Evolutionary conservation across 2,888 invertebrate species (phyloP).

Genomic region (Calameuta idolon): DNA sequence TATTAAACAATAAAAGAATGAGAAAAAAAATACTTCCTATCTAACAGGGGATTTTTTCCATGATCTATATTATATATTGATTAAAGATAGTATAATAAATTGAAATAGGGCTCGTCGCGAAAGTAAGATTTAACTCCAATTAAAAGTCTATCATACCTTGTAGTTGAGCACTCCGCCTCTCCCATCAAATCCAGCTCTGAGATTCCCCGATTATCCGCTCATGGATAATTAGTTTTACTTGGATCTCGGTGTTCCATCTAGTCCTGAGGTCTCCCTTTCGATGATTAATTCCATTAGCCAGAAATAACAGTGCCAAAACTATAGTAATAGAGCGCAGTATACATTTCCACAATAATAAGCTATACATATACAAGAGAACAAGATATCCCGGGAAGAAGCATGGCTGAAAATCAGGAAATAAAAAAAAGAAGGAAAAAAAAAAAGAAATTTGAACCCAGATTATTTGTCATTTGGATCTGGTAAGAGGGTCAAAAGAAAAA

Average conservation of each 20-base stretch:
- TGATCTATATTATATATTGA: background rate
- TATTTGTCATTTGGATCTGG: background rate
- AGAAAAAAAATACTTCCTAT: background rate
- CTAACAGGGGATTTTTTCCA: background rate
- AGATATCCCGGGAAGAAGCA: background rate
- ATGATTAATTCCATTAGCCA: background rate
- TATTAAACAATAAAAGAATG: background rate
- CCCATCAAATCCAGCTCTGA: background rate
- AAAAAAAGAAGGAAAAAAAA: background rate
- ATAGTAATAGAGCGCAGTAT: background rate
- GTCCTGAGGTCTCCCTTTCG: background rate
- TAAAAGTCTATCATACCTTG: conserved; percentile 24
- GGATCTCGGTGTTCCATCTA: background rate
- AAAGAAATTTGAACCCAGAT: background rate
- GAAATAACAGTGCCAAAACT: background rate
- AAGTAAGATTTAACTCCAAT: conserved; percentile 33
- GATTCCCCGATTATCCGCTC: background rate
- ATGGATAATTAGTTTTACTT: conserved; percentile 3
- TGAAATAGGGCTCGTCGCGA: conserved; percentile 12
- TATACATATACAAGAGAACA: background rate
- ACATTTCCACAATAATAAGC: background rate
- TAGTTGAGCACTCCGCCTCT: background rate
- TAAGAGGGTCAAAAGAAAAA: background rate
- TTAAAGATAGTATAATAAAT: background rate
- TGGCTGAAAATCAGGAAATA: background rate